Base-by-base conservation (phyloP, 2,888 invertebrate species). In the Platycheirus albimanus region DNA sequence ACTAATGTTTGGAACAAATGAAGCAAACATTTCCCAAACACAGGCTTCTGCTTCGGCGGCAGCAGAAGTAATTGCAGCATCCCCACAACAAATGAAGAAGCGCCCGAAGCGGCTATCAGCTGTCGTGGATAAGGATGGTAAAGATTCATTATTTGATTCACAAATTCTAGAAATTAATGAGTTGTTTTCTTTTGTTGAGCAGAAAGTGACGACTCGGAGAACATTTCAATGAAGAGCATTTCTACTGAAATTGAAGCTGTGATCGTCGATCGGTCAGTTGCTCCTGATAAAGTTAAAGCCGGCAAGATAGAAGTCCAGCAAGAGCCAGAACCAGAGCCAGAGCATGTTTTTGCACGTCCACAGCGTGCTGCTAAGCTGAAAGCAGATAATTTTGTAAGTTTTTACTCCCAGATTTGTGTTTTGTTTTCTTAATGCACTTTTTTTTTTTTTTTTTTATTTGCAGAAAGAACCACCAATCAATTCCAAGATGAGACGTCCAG, bases 1-100 rank as follows among this genome's bases (percentile, higher is more conserved):
- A 41, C 45, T 81, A 6, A 33, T 81, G 19, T 49, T 77, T 45
- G 81, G 81, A 0, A 24, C 71, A 8, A 45, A 10, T 30, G n/a
- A 43, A 15, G 5, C 58, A 5, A 11, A 15, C 6, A 6, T 24
- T 15, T 3, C 41, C 8, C 36, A 33, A 24, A 47, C 41, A 45
- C 28, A 24, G 2, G 4, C 38, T 45, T 13, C 24, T 8, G 33
- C 38, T 45, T 13, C 24, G 4, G 33, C 51, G 6, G 10, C 30
- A 15, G 20, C 51, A 11, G 20, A 19, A 17, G 3, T 56, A 10
- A 24, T 10, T 28, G 66, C 49, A 13, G 76, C 84, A 19, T 89
- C 90, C 1, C 90, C 90, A 6, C 89, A 89, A 56, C 90, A 89
- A 47, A 86, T 85, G 6, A 90, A 89, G 56, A 90, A 90, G 63